Evolutionary conservation across 2,113 vertebrate genomes (phyloP).

Genomic region (Rhabdomys dilectus): DNA sequence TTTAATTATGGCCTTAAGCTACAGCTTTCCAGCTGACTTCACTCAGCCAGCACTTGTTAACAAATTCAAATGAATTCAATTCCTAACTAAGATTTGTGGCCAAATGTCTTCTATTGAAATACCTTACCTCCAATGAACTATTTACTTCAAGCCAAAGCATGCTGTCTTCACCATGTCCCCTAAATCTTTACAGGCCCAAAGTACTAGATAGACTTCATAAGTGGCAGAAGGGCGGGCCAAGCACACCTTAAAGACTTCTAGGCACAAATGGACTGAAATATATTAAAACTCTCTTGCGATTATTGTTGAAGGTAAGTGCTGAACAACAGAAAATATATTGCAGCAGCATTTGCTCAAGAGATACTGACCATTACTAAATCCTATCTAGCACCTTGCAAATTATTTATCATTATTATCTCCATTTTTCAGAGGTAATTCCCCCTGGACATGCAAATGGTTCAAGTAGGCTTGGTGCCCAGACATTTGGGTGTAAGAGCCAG

Average conservation of each 20-base stretch:
- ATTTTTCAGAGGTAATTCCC: background rate
- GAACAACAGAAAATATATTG: constrained; percentile 13
- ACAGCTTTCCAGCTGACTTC: constrained; percentile 36
- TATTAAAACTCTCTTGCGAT: background rate
- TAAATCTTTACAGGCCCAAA: background rate
- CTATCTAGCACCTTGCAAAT: background rate
- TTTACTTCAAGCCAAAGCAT: background rate
- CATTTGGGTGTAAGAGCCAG: background rate
- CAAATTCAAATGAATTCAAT: constrained; percentile 61
- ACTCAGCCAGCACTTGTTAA: constrained; percentile 46
- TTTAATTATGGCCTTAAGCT: background rate
- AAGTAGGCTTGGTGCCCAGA: background rate
- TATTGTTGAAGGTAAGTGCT: constrained; percentile 24
- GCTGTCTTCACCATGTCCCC: constrained; percentile 5
- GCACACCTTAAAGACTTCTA: background rate
- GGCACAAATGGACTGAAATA: background rate
- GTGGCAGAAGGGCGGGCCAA: background rate
- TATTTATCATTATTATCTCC: background rate
- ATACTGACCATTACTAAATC: background rate
- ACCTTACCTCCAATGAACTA: constrained; percentile 15
- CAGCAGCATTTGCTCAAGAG: constrained; percentile 16
- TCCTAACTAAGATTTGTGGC: constrained; percentile 51
- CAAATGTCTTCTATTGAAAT: constrained; percentile 33
- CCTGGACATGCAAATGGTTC: background rate
- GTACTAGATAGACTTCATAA: background rate